Conservation (phyloP, 2,113 vertebrate species). For the Hydrochoerus hydrochaeris region DNA sequence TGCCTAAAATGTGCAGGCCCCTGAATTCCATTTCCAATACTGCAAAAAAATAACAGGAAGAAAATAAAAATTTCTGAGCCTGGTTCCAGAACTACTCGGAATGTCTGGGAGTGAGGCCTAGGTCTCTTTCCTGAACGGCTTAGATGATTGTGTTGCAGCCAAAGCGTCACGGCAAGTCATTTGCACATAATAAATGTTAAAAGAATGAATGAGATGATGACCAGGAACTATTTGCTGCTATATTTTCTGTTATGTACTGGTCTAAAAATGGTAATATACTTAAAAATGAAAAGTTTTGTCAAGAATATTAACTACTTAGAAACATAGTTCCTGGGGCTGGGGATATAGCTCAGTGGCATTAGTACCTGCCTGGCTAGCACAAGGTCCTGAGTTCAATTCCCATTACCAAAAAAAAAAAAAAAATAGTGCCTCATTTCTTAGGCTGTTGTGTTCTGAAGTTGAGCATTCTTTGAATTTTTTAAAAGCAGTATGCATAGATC, state of each 20-base stretch:
- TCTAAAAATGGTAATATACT: neutral
- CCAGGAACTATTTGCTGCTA: neutral
- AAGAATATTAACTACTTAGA: neutral
- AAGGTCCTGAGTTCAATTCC: too few species aligned
- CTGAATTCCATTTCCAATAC: neutral
- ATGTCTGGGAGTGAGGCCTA: neutral
- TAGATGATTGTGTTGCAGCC: neutral
- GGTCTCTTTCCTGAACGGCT: neutral
- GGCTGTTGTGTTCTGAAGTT: too few species aligned
- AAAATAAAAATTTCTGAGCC: conserved; percentile 1
- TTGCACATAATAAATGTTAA: neutral
- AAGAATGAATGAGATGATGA: conserved; percentile 12
- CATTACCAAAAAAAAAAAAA: too few species aligned
- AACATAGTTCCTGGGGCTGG: neutral
- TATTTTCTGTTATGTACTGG: neutral
- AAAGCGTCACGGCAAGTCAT: neutral
- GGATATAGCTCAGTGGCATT: neutral
- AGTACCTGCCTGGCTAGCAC: too few species aligned
- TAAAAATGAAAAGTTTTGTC: conserved; percentile 7
- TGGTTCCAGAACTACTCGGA: neutral
- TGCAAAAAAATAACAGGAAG: neutral
- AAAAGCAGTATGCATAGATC: neutral
- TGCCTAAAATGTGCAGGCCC: neutral
- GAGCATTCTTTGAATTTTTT: neutral
- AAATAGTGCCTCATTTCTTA: too few species aligned